Evolutionary conservation across 2,113 vertebrate species (phyloP), one percentile per base, ranked within the genome.

Genomic region (Rhagologus leucostigma): DNA sequence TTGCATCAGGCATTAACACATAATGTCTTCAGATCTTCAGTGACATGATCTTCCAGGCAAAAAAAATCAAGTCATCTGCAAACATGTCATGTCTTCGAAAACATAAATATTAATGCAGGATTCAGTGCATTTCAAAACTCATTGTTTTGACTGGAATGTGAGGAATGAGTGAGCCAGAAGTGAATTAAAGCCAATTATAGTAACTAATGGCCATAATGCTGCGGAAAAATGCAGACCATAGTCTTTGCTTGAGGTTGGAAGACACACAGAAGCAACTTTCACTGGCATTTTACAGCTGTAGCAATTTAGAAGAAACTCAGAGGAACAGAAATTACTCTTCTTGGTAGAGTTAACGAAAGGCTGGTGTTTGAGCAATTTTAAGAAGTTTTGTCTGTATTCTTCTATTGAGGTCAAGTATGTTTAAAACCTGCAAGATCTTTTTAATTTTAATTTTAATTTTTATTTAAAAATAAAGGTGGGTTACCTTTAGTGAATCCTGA

Each of bases 191-290:
- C n/a, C 26, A 90, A 90, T 92, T 91, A 95, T 3, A 75, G 39
- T 57, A 93, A 82, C 47, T 90, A 90, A 94, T 78, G 90, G 93
- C 64, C 47, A 46, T 81, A 88, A 90, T 53, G 68, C 67, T 80
- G 79, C 67, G 84, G 59, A 79, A 74, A 74, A 93, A 96, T 4
- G 2, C 85, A 90, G 83, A 68, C 32, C 47, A 29, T n/a, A 67
- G 75, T 30, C 44, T 59, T 89, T 84, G 47, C 60, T 78, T 56
- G 52, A 68, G 79, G 64, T 42, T 80, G 71, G 68, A 77, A 83
- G 77, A 84, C 24, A 77, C 8, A 63, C 5, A 77, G 46, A 92
- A 70, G 30, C 27, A 80, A 81, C 27, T 80, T 55, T 70, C 67
- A 70, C 39, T 55, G 37, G 33, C 60, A 84, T 77, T 86, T 90